A percentile compares a stretch with the other conserved stretches of the same genome.
Evolutionary conservation across 2,797 vertebrate genomes (phyloP).

Genomic region (Mus caroli): DNA sequence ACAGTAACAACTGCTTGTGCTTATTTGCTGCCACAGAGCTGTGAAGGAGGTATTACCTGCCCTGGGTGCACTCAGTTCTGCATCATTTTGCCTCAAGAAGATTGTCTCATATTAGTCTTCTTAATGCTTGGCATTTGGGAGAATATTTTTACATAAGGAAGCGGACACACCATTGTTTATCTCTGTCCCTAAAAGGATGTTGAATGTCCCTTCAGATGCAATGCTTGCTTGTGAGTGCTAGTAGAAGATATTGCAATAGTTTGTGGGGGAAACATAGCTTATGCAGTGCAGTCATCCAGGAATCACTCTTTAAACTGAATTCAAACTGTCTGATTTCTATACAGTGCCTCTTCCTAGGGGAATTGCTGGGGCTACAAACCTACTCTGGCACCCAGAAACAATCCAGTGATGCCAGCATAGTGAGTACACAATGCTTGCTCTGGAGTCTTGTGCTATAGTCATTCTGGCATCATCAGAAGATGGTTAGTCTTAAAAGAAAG

Average conservation of each 20-base stretch:
- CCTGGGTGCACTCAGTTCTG: neutral
- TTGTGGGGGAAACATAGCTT: neutral
- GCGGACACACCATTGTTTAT: neutral
- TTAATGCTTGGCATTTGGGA: neutral
- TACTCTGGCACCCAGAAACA: neutral
- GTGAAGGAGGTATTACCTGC: neutral
- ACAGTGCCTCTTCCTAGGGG: neutral
- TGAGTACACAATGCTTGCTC: neutral
- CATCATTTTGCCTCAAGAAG: neutral
- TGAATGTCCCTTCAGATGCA: slow-evolving; percentile 8
- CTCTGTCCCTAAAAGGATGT: neutral
- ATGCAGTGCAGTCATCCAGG: neutral
- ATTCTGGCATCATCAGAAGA: neutral
- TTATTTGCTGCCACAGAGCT: neutral
- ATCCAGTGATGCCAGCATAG: neutral
- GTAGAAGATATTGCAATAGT: neutral
- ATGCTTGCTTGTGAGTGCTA: neutral
- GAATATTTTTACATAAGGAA: neutral
- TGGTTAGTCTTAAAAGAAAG: slow-evolving; percentile 61
- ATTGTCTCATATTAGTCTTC: neutral
- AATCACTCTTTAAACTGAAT: slow-evolving; percentile 52
- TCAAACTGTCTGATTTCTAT: neutral
- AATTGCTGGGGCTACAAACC: neutral
- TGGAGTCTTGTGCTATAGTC: neutral
- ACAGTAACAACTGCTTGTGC: neutral